Evolutionary conservation across 2,113 vertebrate species (phyloP).

Genomic region (Crotalus helleri): DNA sequence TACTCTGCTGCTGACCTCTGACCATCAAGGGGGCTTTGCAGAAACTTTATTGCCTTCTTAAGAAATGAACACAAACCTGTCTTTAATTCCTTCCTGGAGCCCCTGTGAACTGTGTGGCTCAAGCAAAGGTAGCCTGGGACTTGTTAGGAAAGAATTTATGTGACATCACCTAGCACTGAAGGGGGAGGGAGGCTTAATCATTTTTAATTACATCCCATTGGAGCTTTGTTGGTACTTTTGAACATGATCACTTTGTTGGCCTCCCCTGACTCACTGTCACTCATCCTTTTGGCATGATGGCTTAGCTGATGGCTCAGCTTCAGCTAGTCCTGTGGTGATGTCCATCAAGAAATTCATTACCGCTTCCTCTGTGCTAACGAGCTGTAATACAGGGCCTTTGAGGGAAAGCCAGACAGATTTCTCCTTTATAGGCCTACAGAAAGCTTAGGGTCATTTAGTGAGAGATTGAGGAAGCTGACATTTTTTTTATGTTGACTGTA

Average conservation of each 20-base stretch:
- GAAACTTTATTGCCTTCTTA: constrained; percentile 19
- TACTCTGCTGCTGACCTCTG: constrained; percentile 16
- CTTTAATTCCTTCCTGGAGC: constrained; percentile 41
- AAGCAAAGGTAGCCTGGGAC: constrained; percentile 30
- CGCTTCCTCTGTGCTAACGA: constrained; percentile 18
- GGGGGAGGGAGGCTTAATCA: constrained; percentile 26
- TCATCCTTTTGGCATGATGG: constrained; percentile 2
- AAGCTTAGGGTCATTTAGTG: not conserved
- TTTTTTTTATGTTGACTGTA: not conserved
- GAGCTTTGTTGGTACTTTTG: constrained; percentile 15
- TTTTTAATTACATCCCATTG: constrained; percentile 39
- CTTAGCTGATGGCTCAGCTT: constrained; percentile 4
- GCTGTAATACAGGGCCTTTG: not conserved
- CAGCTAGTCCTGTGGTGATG: not conserved
- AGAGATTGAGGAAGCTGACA: not conserved
- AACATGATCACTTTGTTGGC: constrained; percentile 13
- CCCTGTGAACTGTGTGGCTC: constrained; percentile 23
- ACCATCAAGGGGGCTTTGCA: not conserved
- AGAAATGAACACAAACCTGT: constrained; percentile 34
- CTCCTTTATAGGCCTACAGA: not conserved
- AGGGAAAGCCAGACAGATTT: not conserved
- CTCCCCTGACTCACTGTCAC: constrained; percentile 27
- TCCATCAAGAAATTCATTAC: constrained; percentile 29
- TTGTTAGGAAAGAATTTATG: constrained; percentile 40
- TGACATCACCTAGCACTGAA: constrained; percentile 23